A percentile compares a stretch with the other conserved stretches of the same genome.
phyloP scores from a whole-genome alignment of 2,797 vertebrate genomes.

The Gobio occitaniae region DNA sequence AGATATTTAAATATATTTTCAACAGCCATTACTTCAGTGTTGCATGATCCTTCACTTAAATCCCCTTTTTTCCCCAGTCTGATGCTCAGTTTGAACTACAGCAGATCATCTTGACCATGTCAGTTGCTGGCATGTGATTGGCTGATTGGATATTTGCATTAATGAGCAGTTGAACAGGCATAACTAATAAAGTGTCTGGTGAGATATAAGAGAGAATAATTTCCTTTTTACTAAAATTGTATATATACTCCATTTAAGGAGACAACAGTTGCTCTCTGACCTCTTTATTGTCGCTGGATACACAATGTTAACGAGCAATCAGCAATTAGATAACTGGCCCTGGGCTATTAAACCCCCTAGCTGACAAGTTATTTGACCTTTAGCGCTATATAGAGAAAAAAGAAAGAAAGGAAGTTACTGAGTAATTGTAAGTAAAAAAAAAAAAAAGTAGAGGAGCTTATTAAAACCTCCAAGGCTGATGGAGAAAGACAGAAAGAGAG shows the following conservation, averaged over 20 bases:
- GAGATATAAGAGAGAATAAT: not conserved
- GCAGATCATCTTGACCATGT: too few species aligned
- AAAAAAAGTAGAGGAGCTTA: constrained; percentile 1
- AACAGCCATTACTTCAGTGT: not conserved
- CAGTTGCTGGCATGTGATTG: not conserved
- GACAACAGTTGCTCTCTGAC: not conserved
- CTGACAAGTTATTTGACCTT: constrained; percentile 4
- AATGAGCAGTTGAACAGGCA: not conserved
- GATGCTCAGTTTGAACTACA: too few species aligned
- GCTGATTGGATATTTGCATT: not conserved
- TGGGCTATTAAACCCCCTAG: constrained; percentile 9
- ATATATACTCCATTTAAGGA: not conserved
- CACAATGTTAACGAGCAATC: not conserved
- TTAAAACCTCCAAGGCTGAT: constrained; percentile 14
- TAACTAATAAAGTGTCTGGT: not conserved
- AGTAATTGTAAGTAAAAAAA: constrained; percentile 1
- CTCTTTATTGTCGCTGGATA: not conserved
- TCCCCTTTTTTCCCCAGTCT: too few species aligned
- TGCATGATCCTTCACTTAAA: not conserved
- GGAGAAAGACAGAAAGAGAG: not conserved
- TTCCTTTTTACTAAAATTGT: not conserved
- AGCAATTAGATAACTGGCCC: constrained; percentile 2
- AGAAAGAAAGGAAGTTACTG: not conserved
- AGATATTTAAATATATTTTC: not conserved
- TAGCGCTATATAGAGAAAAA: constrained; percentile 10